These are phyloP conservation scores for Psilopsiagon aymara DNA, from an alignment of 2,113 vertebrate genomes.

Conservation along the genomic window DNA sequence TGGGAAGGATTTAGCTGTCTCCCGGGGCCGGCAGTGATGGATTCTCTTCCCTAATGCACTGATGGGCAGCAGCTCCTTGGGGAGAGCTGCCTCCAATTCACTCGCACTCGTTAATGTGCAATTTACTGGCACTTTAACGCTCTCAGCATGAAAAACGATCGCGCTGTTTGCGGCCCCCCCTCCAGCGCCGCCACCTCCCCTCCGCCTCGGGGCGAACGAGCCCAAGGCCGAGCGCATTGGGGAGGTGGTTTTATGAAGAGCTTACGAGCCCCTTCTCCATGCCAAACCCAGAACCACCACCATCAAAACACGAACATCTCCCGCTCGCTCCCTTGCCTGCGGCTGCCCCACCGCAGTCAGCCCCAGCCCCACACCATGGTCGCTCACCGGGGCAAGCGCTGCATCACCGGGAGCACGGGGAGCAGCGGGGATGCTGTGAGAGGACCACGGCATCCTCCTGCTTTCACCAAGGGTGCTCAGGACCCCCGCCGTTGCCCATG, in stretches of 20 bases:
- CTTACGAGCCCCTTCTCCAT: background rate
- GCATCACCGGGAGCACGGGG: background rate
- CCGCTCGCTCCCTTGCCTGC: background rate
- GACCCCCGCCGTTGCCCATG: fast-evolving
- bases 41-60: slow-evolving; percentile 74
- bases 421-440: background rate
- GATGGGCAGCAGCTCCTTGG: slow-evolving; percentile 63
- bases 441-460: fast-evolving
- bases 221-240: slow-evolving; percentile 9
- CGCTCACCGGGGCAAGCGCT: background rate
- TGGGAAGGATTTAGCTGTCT: slow-evolving; percentile 74
- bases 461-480: fast-evolving
- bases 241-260: slow-evolving; percentile 38
- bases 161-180: slow-evolving; percentile 43
- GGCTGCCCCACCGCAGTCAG: background rate
- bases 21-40: slow-evolving; percentile 64
- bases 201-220: background rate
- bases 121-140: slow-evolving; percentile 80
- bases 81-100: slow-evolving; percentile 72
- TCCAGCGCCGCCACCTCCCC: slow-evolving; percentile 35
- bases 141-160: slow-evolving; percentile 76
- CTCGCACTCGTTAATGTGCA: slow-evolving; percentile 78
- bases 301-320: background rate
- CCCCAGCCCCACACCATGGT: background rate
- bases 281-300: slow-evolving; percentile 11